phyloP scores from a whole-genome alignment of 2,797 vertebrate species.

The Crypturellus tataupa region DNA sequence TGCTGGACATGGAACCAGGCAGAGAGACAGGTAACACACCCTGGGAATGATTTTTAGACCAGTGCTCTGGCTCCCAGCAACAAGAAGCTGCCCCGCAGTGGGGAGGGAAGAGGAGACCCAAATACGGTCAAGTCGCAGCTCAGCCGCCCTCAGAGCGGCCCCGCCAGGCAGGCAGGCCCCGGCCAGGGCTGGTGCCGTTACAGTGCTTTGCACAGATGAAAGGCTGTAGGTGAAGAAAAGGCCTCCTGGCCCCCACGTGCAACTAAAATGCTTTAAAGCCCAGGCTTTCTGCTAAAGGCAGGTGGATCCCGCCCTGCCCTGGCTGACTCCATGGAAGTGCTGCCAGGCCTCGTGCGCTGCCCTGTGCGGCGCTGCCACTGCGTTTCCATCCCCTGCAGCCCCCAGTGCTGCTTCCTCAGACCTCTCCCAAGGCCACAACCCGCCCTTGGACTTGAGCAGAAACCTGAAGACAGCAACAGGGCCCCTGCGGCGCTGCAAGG shows the following conservation, averaged over 20 bases:
- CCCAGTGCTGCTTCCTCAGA: too few relatives aligned
- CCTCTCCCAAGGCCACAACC: too few relatives aligned
- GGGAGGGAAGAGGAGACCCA: too few relatives aligned
- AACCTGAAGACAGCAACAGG: fast-evolving
- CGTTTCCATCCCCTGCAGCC: too few relatives aligned
- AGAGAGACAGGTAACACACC: fast-evolving
- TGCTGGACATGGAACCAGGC: fast-evolving
- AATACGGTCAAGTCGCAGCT: fast-evolving
- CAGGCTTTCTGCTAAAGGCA: not conserved
- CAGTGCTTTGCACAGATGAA: not conserved
- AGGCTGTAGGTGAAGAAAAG: not conserved
- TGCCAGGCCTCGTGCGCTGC: too few relatives aligned
- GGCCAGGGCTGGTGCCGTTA: too few relatives aligned
- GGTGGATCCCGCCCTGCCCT: not conserved
- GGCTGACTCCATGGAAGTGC: too few relatives aligned
- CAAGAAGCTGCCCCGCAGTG: not conserved
- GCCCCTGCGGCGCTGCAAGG: fast-evolving
- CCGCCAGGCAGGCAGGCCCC: too few relatives aligned
- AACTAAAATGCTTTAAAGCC: not conserved
- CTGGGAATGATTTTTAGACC: fast-evolving
- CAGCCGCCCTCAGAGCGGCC: not conserved
- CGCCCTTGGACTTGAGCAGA: too few relatives aligned
- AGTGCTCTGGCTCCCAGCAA: not conserved
- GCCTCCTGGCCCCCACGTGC: too few relatives aligned
- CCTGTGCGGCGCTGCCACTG: too few relatives aligned